A percentile compares a stretch with the other conserved stretches of the same genome.
Conservation (phyloP, 2,888 invertebrate species). For the Tipula confusa region DNA sequence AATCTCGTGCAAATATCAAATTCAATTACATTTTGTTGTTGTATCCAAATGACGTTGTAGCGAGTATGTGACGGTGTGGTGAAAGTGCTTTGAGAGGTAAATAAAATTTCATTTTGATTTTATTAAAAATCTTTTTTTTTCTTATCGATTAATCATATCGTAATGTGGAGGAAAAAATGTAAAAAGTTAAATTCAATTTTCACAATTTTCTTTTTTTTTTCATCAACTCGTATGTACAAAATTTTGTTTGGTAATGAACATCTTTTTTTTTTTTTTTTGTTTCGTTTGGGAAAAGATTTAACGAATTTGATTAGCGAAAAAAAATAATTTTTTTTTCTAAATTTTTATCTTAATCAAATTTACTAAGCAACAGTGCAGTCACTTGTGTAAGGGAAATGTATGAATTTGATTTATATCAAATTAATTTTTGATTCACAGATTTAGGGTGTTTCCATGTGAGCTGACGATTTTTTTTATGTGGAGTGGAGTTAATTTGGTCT, state of each 20-base stretch:
- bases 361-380: neutral
- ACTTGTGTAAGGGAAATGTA: too few relatives aligned
- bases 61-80: neutral
- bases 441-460: too few relatives aligned
- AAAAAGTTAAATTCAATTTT: neutral
- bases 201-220: neutral
- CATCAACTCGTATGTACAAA: neutral
- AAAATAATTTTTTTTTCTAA: neutral
- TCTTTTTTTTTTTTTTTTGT: neutral
- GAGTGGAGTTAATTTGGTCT: too few relatives aligned
- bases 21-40: neutral
- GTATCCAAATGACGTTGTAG: neutral
- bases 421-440: too few relatives aligned
- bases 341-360: neutral
- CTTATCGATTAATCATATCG: slow-evolving; percentile 20
- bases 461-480: too few relatives aligned
- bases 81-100: neutral
- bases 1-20: slow-evolving; percentile 6
- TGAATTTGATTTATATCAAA: too few relatives aligned
- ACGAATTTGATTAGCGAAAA: slow-evolving; percentile 9
- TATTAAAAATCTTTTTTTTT: neutral
- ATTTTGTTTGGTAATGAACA: neutral
- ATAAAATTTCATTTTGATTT: slow-evolving; percentile 9
- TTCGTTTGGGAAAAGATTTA: slow-evolving; percentile 5
- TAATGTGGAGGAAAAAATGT: slow-evolving; percentile 15